Evolutionary conservation across 1,140 invertebrate species (phyloP), one percentile per base, ranked within the genome.

Genomic region (Bombus terrestris): DNA sequence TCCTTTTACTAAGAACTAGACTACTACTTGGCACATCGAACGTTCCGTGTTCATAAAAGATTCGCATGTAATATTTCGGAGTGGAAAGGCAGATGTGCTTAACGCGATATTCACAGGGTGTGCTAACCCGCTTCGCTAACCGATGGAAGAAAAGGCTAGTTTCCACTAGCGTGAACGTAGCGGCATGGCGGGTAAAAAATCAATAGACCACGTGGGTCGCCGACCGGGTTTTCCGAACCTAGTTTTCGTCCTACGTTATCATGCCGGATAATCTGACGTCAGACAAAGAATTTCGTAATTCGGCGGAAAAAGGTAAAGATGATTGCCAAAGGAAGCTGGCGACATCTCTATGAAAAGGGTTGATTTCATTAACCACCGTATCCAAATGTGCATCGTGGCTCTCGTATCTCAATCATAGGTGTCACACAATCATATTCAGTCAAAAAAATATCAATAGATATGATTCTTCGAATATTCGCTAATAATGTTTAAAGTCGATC

Each of bases 141-240:
- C 68, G 76, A 75, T 43, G 75, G 25, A 62, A 39, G 85, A 83
- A 87, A 87, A 78, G 82, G 79, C 81, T 59, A 88, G 69, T 85
- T 90, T 59, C 47, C 76, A 90, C 32, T 57, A 32, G 37, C 43
- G 78, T 39, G 69, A 68, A 62, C 13, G 64, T 78, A 83, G 80
- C 81, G 80, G 71, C 85, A 83, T 81, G 83, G 79, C 86, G 41
- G 80, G 28, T 76, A 81, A 88, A 93, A 93, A 93, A 93, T 93
- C 93, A 93, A 93, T 93, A 93, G 88, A 88, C 92, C 92, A 93
- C 93, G 93, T 93, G 92, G 92, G 87, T 90, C 86, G 87, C 83
- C 86, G 89, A 92, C 88, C 85, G 86, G 86, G 86, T 92, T 93
- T 90, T 83, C 78, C 72, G 74, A 92, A 92, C 87, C 86, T 82